Conservation (phyloP, 2,888 invertebrate genomes). For the Patella depressa region DNA sequence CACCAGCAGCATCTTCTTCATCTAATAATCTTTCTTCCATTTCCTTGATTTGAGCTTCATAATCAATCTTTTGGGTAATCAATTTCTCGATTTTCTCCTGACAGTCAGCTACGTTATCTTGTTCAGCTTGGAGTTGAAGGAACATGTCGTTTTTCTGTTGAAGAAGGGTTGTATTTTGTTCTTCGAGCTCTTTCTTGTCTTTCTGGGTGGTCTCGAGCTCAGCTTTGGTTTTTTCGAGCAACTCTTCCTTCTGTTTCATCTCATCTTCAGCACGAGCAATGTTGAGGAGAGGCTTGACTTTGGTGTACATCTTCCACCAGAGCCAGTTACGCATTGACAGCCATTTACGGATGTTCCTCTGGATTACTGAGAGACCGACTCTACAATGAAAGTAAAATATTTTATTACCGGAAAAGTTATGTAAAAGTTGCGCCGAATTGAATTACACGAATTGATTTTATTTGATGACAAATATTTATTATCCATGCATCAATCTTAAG, state of each 20-base stretch:
- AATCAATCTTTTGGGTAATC: conserved; percentile 94
- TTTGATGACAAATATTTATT: too few relatives aligned
- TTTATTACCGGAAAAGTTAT: too few relatives aligned
- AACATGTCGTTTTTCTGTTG: conserved; percentile 95
- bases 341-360: conserved; percentile 99
- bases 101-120: conserved; percentile 90
- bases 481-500: too few relatives aligned
- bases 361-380: conserved; percentile 95
- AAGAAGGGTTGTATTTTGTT: conserved; percentile 90
- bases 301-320: conserved; percentile 99
- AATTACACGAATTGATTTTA: too few relatives aligned
- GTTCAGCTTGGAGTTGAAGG: conserved; percentile 89
- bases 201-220: conserved; percentile 95
- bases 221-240: conserved; percentile 94
- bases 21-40: conserved; percentile 96
- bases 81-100: conserved; percentile 96
- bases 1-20: conserved; percentile 97
- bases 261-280: conserved; percentile 99
- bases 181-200: conserved; percentile 96
- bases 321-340: conserved; percentile 99
- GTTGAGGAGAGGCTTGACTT: conserved; percentile 88
- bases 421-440: too few relatives aligned
- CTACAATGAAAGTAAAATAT: conserved; percentile 71
- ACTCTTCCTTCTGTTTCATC: conserved; percentile 95
- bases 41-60: conserved; percentile 94